These are phyloP conservation scores for Lasioglossum figueresi DNA, from an alignment of 2,888 invertebrate genomes.

Conservation along the genomic window DNA sequence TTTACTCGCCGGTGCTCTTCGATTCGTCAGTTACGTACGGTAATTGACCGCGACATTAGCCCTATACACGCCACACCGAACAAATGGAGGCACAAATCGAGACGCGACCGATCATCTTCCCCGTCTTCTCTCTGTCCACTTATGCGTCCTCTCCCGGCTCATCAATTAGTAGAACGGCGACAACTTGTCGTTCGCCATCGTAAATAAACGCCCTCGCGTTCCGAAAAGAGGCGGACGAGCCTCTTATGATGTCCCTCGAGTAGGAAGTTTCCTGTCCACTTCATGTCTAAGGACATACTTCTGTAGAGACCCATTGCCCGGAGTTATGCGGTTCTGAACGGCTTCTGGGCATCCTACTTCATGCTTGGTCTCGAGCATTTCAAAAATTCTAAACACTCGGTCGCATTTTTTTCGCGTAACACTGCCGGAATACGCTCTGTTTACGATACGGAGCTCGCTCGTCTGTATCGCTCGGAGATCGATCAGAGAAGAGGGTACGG, in stretches of 20 bases:
- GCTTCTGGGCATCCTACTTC: neutral
- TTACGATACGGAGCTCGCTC: too few relatives aligned
- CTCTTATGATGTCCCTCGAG: neutral
- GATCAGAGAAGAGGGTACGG: too few relatives aligned
- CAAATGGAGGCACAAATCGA: constrained; percentile 61
- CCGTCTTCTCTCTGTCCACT: constrained; percentile 11
- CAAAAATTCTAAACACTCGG: too few relatives aligned
- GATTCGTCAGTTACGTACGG: constrained; percentile 66
- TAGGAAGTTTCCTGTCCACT: constrained; percentile 29
- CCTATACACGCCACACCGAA: constrained; percentile 59
- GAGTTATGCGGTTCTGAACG: neutral
- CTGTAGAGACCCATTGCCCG: constrained; percentile 4
- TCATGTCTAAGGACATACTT: constrained; percentile 20
- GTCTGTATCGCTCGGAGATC: too few relatives aligned
- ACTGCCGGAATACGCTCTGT: too few relatives aligned
- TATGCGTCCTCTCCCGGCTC: constrained; percentile 30
- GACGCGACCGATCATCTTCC: constrained; percentile 54
- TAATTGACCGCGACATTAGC: constrained; percentile 69
- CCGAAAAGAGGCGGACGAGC: neutral
- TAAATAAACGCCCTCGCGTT: constrained; percentile 56
- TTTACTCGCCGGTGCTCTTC: constrained; percentile 59
- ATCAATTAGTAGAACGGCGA: constrained; percentile 68
- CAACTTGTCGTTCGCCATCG: constrained; percentile 58
- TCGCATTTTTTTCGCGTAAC: neutral
- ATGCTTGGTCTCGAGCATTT: neutral